These are phyloP conservation scores for Cerceris ruficornis DNA, from an alignment of 2,888 invertebrate species.

Conservation along the genomic window DNA sequence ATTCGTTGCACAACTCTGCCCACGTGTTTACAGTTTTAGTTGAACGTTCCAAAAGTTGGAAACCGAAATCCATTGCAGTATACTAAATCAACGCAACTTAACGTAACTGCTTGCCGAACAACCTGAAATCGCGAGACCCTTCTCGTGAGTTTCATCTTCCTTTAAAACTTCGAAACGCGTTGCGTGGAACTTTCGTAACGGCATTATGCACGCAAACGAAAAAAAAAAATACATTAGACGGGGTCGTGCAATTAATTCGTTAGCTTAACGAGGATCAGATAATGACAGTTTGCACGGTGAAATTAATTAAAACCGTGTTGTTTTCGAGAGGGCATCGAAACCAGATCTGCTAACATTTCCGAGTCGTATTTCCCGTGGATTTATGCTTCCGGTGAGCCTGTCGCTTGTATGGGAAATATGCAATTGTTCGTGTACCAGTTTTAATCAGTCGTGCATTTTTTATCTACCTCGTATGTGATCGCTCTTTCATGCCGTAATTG, in stretches of 20 bases:
- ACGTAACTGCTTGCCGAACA: conserved; percentile 13
- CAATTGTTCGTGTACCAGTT: neutral
- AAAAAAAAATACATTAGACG: neutral
- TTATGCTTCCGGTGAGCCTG: neutral
- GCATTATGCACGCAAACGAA: neutral
- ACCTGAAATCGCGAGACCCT: neutral
- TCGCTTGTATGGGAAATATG: neutral
- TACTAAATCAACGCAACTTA: conserved; percentile 45
- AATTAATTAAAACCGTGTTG: neutral
- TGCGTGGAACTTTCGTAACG: neutral
- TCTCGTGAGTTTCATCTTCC: neutral
- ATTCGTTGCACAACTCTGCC: neutral
- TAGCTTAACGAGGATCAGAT: conserved; percentile 5
- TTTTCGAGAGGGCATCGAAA: neutral
- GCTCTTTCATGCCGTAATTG: neutral
- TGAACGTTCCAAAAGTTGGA: conserved; percentile 28
- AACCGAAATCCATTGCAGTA: conserved; percentile 26
- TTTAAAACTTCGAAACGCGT: conserved; percentile 12
- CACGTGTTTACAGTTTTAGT: conserved; percentile 9
- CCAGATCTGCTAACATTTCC: neutral
- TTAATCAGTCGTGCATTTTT: neutral
- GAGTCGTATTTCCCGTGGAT: neutral
- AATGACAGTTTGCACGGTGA: neutral
- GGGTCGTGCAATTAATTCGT: neutral
- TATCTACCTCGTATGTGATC: neutral